These are phyloP conservation scores for Ovis canadensis DNA, from an alignment of 2,113 vertebrate species.

Conservation along the genomic window DNA sequence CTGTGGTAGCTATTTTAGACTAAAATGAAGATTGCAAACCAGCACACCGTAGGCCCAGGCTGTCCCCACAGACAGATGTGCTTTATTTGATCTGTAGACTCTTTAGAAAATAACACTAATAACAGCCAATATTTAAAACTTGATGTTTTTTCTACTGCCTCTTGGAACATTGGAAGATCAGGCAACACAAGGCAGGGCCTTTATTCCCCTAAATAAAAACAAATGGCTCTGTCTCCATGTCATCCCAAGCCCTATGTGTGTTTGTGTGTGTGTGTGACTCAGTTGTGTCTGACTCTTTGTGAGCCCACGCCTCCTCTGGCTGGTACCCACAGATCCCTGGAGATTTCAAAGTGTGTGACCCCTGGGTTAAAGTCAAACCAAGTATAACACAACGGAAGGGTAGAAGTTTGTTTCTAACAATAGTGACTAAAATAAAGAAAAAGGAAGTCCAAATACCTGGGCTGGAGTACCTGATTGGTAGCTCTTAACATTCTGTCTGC, in stretches of 20 bases:
- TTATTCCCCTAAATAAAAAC: neutral
- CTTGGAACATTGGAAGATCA: neutral
- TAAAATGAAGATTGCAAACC: neutral
- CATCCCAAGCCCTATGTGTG: neutral
- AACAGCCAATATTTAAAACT: neutral
- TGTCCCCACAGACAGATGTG: neutral
- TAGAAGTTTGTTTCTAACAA: neutral
- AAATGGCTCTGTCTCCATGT: neutral
- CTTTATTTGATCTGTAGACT: neutral
- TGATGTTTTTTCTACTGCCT: neutral
- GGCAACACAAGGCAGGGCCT: neutral
- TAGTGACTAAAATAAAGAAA: neutral
- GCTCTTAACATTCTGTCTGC: neutral
- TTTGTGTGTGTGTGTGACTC: neutral
- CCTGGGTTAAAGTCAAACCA: conserved; percentile 47
- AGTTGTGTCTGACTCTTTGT: neutral
- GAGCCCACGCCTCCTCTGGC: neutral
- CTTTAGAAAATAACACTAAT: neutral
- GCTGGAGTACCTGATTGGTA: neutral
- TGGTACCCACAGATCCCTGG: neutral
- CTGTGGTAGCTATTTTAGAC: neutral
- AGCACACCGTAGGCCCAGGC: neutral
- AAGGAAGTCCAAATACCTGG: neutral
- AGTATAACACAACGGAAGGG: neutral
- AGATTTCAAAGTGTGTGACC: neutral